Evolutionary conservation across 2,888 invertebrate genomes (phyloP), one percentile per base, ranked within the genome.

Genomic region (Myathropa florea): DNA sequence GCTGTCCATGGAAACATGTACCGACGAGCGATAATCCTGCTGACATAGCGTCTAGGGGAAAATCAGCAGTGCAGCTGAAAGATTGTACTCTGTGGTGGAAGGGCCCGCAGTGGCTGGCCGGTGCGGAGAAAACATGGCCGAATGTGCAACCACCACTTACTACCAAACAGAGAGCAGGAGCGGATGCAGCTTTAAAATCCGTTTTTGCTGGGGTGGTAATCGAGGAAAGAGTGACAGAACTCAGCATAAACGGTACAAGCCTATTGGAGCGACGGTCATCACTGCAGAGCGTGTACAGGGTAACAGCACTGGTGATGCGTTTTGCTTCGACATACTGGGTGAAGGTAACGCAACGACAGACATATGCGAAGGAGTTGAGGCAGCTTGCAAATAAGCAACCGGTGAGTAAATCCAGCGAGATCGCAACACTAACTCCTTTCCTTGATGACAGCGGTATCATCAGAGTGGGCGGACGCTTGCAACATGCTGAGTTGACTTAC

Each of bases 1-100:
- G 68, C 55, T 21, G 55, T 53, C 33, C 55, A 21, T 68, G 68
- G 57, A 68, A 24, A 21, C 68, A 57, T 12, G 36, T 57, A 30
- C 21, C 57, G 36, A 57, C 68, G 33, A 33, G 33, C 30, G 30
- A 68, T 46, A 68, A 57, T 33, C 68, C 68, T n/a, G 68, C 68
- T 23, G 68, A 68, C 23, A 3, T 70, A 24, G 70, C 26, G 59
- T n/a, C n/a, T n/a, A n/a, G n/a, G n/a, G n/a, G n/a, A 59, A 36
- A 57, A n/a, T 24, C 68, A 57, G 55, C 57, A 57, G 55, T 18
- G 68, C 23, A 21, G 18, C 68, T 68, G 57, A 68, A 55, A 28
- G 28, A 67, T 24, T 12, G 53, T 21, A 12, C 53, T 6, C 12
- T 67, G 24, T 30, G 70, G 24, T 36, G 57, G 28, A 21, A 53